Percentiles rank a stretch among this genome's conserved stretches.
Evolutionary conservation across 92 coral and sea anemone genomes (phyloP).

Genomic region (Phenganax marumi): DNA sequence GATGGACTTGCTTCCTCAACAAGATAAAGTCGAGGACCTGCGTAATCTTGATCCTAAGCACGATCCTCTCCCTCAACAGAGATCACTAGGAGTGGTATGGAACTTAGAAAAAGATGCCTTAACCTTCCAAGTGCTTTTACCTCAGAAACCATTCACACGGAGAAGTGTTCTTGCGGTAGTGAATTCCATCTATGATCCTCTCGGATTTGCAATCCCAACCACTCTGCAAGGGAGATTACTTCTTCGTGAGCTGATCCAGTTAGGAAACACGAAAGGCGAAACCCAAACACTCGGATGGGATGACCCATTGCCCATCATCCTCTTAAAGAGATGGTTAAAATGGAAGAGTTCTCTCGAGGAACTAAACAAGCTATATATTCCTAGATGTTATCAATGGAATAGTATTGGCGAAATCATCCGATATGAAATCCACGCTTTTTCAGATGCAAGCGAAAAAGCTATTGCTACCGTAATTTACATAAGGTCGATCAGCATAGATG

Average conservation of each 20-base stretch:
- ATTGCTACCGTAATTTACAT: constrained; percentile 45
- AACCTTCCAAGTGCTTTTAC: constrained; percentile 42
- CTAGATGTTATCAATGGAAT: constrained; percentile 44
- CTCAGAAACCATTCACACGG: constrained; percentile 47
- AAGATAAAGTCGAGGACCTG: constrained; percentile 12
- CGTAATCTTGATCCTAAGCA: constrained; percentile 44
- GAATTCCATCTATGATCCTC: constrained; percentile 50
- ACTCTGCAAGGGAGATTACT: constrained; percentile 46
- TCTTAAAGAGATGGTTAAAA: constrained; percentile 34
- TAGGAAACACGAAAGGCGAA: constrained; percentile 25
- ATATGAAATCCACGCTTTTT: constrained; percentile 49
- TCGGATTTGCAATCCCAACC: constrained; percentile 47
- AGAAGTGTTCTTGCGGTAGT: constrained; percentile 53
- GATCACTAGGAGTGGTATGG: constrained; percentile 45
- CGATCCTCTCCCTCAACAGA: constrained; percentile 45
- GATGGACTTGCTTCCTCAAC: neutral
- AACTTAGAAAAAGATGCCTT: constrained; percentile 36
- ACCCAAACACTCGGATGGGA: constrained; percentile 49
- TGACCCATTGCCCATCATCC: constrained; percentile 42
- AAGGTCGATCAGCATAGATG: constrained; percentile 9
- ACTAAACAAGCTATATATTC: constrained; percentile 25
- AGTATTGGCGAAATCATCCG: constrained; percentile 17
- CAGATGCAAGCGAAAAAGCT: constrained; percentile 53
- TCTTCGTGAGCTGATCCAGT: constrained; percentile 30
- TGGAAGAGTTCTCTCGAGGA: constrained; percentile 47